Evolutionary conservation across 2,113 vertebrate genomes (phyloP), one percentile per base, ranked within the genome.

Genomic region (Brachirus orientalis): DNA sequence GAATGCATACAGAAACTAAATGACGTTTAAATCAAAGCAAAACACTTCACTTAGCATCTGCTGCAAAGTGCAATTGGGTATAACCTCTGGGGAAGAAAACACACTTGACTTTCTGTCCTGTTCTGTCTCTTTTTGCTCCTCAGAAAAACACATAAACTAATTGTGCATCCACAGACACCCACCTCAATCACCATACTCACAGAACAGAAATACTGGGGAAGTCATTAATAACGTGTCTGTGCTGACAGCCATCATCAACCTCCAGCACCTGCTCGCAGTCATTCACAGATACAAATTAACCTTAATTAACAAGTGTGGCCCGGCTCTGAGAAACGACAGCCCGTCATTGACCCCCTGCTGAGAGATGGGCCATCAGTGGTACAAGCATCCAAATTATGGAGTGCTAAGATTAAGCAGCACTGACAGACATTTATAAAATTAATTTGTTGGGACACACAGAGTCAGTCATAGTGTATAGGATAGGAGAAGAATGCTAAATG

Each of bases 261-360:
- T 82, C 40, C 54, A 48, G 43, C 80, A 79, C 79, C 63, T 80
- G 72, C 65, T 71, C 75, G 40, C 35, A 80, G 61, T 62, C 77
- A 68, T 61, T 84, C 56, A 53, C 71, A 80, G 67, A 80, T 50
- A 53, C 61, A 79, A 74, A 77, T 84, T 86, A 89, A 87, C 87
- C 84, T 79, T 78, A 82, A 86, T 90, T 88, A 90, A 83, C 63
- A 28, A 17, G 35, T n/a, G 58, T 43, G 82, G 63, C 80, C 68
- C 60, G 3, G 40, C 62, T 50, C n/a, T 5, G 36, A 52, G 44
- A 50, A 50, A 72, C 55, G 20, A 61, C 64, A 1, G 65, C 40
- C 70, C 38, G 35, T 18, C 22, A 60, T 74, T 70, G 84, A 84
- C 70, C 70, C 60, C 75, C 28, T 35, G 36, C 64, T 67, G 74